Percentiles rank a stretch among this genome's conserved stretches.
phyloP scores from a whole-genome alignment of 2,797 vertebrate species.

The Gymnodraco acuticeps region DNA sequence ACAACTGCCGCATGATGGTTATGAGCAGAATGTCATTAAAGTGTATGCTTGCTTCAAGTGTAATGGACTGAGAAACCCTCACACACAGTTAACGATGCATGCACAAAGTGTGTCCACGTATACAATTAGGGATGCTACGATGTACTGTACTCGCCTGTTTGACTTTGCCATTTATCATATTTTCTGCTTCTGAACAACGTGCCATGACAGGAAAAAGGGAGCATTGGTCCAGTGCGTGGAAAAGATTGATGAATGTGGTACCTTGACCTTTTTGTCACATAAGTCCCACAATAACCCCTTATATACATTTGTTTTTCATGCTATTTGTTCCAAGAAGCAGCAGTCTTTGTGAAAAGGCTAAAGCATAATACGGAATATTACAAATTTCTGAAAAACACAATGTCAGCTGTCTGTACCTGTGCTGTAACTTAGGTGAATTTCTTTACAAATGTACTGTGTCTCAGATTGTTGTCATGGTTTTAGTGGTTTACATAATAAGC shows the following conservation, averaged over 20 bases:
- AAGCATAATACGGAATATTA: background rate
- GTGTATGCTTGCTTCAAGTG: slow-evolving; percentile 64
- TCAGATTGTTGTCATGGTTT: slow-evolving; percentile 36
- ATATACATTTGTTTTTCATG: background rate
- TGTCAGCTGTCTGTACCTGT: background rate
- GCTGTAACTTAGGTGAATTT: slow-evolving; percentile 38
- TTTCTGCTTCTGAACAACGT: slow-evolving; percentile 16
- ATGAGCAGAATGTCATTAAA: slow-evolving; percentile 55
- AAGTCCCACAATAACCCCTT: background rate
- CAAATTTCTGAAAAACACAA: background rate
- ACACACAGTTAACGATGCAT: slow-evolving; percentile 63
- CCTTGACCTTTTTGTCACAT: slow-evolving; percentile 29
- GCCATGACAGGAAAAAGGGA: slow-evolving; percentile 15
- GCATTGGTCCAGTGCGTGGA: background rate
- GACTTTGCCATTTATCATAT: slow-evolving; percentile 45
- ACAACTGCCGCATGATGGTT: slow-evolving; percentile 67
- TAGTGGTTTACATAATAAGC: no score
- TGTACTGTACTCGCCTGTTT: slow-evolving; percentile 52
- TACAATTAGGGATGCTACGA: slow-evolving; percentile 63
- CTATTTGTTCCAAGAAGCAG: background rate
- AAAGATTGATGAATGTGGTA: slow-evolving; percentile 9
- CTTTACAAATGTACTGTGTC: slow-evolving; percentile 39
- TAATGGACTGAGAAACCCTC: slow-evolving; percentile 70
- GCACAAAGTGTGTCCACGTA: slow-evolving; percentile 57
- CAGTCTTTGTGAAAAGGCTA: slow-evolving; percentile 3